Evolutionary conservation across 2,113 vertebrate genomes (phyloP).

Genomic region (Neopipo cinnamomea): DNA sequence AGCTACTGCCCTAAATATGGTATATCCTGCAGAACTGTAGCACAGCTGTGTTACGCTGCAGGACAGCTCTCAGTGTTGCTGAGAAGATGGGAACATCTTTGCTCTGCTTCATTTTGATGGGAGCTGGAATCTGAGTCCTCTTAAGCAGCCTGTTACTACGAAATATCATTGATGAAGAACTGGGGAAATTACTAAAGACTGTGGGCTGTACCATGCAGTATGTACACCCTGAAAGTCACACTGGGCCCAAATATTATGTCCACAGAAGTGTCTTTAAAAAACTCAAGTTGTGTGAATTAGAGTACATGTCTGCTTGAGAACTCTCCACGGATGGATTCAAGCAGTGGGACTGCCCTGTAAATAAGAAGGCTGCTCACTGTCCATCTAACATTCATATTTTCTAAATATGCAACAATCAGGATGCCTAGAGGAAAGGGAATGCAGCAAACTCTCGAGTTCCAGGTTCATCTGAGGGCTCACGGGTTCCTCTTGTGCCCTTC

Average conservation of each 20-base stretch:
- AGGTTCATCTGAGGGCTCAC: background rate
- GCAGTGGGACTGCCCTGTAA: background rate
- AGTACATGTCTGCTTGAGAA: background rate
- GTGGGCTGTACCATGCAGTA: background rate
- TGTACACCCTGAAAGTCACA: background rate
- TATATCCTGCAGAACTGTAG: rapidly evolving
- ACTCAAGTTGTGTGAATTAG: background rate
- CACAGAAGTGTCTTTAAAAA: background rate
- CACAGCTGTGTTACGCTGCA: rapidly evolving
- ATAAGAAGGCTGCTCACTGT: background rate
- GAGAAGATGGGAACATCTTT: background rate
- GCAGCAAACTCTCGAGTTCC: background rate
- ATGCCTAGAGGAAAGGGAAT: background rate
- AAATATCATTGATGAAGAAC: rapidly evolving
- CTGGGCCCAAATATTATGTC: background rate
- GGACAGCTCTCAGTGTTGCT: background rate
- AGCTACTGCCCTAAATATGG: background rate
- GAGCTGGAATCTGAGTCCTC: background rate
- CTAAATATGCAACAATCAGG: background rate
- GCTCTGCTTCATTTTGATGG: background rate
- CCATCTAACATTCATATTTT: background rate
- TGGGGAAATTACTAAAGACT: background rate
- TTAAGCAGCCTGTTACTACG: background rate
- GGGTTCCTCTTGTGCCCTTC: background rate
- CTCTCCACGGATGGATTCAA: background rate